Base-by-base conservation (phyloP, 92 coral and sea anemone genomes). In the Parazoanthus darwini region DNA sequence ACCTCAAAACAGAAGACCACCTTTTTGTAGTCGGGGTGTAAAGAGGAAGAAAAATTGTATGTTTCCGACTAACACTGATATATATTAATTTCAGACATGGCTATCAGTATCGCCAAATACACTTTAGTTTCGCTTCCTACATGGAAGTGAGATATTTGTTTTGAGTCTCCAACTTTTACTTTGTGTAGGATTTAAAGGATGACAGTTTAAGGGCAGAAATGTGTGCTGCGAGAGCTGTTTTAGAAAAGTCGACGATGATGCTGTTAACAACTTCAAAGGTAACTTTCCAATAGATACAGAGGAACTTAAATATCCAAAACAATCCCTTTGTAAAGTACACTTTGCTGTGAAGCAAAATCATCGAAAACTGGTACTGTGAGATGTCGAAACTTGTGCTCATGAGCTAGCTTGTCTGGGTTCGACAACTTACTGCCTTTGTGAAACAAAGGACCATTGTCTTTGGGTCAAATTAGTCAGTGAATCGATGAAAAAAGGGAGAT, bases 221-320 rank as follows among this genome's bases (percentile, higher is more conserved):
- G 98, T 96, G 99, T 78, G 98, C 98, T 82, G 99, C 99, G 0
- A 91, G 99, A 39, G 93, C 99, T 14, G 88, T 97, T 35, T 88
- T 97, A 59, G 99, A 97, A 87, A 97, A 97, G 88, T 97, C 99
- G 2, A 97, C 99, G 0, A 97, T 97, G 99, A 94, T 97, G 97
- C 88, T 97, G 8, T 81, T 97, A 63, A 97, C 99, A 67, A 97
- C 99, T 3, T 97, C 99, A 44, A 97, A 97, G 98, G 99, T 97
- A 54, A 33, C 23, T 9, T n/a, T 76, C 16, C 20, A 73, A 14
- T 70, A n/a, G 68, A 75, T 59, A 18, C 70, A 81, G n/a, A 36
- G 26, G 6, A 63, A 63, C 14, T 54, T 11, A 11, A 10, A 11
- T 54, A 54, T 72, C 20, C 22, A 22, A 18, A 70, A 5, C 54